Percentiles rank a stretch among this genome's conserved stretches.
Evolutionary conservation across 2,113 vertebrate species (phyloP).

Genomic region (Sinocyclocheilus maitianheensis): DNA sequence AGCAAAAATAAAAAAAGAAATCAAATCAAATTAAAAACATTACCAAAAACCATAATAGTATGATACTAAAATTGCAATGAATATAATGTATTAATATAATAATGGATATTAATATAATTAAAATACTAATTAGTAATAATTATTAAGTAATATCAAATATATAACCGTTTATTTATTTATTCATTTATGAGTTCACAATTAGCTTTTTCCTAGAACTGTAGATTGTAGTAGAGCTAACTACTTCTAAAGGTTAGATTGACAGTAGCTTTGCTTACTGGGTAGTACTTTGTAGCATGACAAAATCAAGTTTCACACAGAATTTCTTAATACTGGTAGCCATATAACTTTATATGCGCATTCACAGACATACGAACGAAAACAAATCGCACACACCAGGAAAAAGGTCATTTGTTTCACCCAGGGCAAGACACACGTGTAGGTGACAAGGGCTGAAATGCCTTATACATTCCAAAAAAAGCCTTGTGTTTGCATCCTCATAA

Average conservation of each 20-base stretch:
- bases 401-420: conserved; percentile 9
- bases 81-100: too few species aligned
- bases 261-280: background rate
- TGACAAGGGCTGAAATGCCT: conserved; percentile 27
- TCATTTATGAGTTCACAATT: background rate
- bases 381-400: conserved; percentile 19
- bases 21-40: too few species aligned
- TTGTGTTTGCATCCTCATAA: conserved; percentile 20
- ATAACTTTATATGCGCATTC: background rate
- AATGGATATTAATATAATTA: too few species aligned
- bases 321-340: conserved; percentile 5
- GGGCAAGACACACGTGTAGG: background rate
- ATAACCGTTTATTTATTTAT: background rate
- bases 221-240: background rate
- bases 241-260: background rate
- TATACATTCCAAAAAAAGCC: conserved; percentile 15
- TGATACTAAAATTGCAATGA: too few species aligned
- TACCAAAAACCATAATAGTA: too few species aligned
- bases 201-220: background rate
- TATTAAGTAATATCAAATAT: background rate
- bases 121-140: too few species aligned
- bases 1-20: too few species aligned
- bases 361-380: background rate
- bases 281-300: background rate
- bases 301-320: background rate